These are phyloP conservation scores for Potamilus streckersoni DNA, from an alignment of 1,140 invertebrate species.

Conservation along the genomic window DNA sequence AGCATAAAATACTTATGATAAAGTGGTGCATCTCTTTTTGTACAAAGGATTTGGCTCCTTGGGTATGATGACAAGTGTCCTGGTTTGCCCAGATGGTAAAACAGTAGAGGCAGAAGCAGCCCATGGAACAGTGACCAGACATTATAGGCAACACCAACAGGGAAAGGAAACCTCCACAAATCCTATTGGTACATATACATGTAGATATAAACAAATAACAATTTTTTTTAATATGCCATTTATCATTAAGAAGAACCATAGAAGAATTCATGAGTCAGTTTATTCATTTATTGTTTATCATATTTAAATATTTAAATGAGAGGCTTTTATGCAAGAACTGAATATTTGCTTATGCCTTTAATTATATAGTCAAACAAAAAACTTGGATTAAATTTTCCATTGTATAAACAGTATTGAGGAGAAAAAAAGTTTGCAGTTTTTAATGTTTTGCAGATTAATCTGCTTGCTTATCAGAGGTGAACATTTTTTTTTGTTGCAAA, in stretches of 20 bases:
- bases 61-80: conserved; percentile 95
- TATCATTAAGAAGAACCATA: background rate
- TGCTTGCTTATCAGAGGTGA: too few relatives aligned
- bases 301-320: background rate
- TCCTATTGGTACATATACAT: conserved; percentile 80
- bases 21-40: too few relatives aligned
- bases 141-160: conserved; percentile 93
- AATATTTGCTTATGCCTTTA: conserved; percentile 3
- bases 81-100: conserved; percentile 95
- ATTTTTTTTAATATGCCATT: background rate
- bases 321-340: background rate
- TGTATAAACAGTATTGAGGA: too few relatives aligned
- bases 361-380: background rate
- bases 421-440: too few relatives aligned
- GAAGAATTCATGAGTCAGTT: background rate
- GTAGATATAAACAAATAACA: background rate
- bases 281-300: too few relatives aligned
- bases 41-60: conserved; percentile 79
- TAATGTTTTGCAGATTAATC: too few relatives aligned
- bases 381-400: too few relatives aligned
- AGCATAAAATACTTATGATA: too few relatives aligned
- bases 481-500: too few relatives aligned
- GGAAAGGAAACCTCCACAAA: conserved; percentile 98
- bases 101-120: conserved; percentile 98
- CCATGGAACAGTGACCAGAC: conserved; percentile 96